Base-by-base conservation (phyloP, 2,888 invertebrate genomes). In the Lissocephala sabroskyi region DNA sequence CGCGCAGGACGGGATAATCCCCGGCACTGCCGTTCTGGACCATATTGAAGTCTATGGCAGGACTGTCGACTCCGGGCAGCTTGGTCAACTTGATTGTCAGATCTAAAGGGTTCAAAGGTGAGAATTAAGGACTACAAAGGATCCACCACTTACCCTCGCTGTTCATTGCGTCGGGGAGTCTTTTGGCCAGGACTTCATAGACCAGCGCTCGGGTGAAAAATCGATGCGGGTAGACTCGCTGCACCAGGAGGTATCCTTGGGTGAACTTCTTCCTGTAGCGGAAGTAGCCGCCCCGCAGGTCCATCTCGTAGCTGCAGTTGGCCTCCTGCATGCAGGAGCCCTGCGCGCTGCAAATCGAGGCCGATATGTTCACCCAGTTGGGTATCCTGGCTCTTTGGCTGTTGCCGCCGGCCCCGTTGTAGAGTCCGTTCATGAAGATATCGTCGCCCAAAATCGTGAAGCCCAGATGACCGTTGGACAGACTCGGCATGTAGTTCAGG, bases 351-450 rank as follows among this genome's bases (percentile, higher is more conserved):
- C 68, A 77, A 3, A 65, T 30, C 26, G 56, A 59, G 1, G 64
- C 51, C 9, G 35, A 65, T 11, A 89, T 83, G 62, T 88, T 88
- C 2, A 87, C 85, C 86, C 87, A 88, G 44, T 86, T 87, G n/a
- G 89, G 89, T 26, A 89, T 87, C 28, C 89, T 85, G 0, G 89
- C 89, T 5, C 89, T 85, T 45, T 86, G 87, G 56, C 89, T 89
- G 33, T 86, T 83, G 0, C 89, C 89, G 1, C 79, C 83, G 4
- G 73, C 79, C 1, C 89, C 89, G 73, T 87, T 89, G 79, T 89
- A 89, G 0, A 89, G 63, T 0, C 89, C 89, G 55, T 89, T 89
- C 84, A 89, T 86, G 58, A 87, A 88, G 2, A 89, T 87, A 0
- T 88, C 86, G 59, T 88, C 86, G 23, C 88, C 87, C 74, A 87